Percentiles rank a stretch among this genome's conserved stretches.
These are phyloP conservation scores for Tragopan temminckii DNA, from an alignment of 2,797 vertebrate species.

Conservation along the genomic window DNA sequence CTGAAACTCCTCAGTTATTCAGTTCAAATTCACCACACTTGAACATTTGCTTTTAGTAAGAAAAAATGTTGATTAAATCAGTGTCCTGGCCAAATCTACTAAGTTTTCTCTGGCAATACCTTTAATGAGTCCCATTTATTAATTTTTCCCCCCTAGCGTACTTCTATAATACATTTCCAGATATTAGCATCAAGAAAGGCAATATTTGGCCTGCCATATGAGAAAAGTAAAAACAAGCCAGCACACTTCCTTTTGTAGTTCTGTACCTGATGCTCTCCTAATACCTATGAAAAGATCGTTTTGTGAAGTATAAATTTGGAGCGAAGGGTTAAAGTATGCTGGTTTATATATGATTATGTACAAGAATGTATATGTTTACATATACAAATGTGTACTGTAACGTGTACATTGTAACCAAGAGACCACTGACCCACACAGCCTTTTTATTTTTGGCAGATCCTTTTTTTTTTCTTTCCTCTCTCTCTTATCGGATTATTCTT, in stretches of 20 bases:
- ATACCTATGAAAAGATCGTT: conserved; percentile 60
- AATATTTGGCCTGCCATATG: conserved; percentile 67
- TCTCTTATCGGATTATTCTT: conserved; percentile 47
- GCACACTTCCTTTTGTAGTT: conserved; percentile 74
- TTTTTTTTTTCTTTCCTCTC: conserved; percentile 1
- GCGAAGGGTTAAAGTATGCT: conserved; percentile 31
- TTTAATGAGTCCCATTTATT: conserved; percentile 67
- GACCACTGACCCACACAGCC: conserved; percentile 61
- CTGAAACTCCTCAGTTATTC: conserved; percentile 50
- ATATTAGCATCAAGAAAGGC: conserved; percentile 75
- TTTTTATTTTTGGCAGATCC: conserved; percentile 70
- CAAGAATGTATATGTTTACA: conserved; percentile 21
- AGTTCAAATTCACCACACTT: conserved; percentile 5
- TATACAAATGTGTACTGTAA: conserved; percentile 34
- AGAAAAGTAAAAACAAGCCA: conserved; percentile 71
- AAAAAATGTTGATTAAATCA: conserved; percentile 69
- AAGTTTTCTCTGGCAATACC: conserved; percentile 64
- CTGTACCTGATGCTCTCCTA: conserved; percentile 70
- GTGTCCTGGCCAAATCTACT: conserved; percentile 42
- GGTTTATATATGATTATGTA: not conserved
- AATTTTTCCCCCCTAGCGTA: conserved; percentile 69
- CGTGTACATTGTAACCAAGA: conserved; percentile 46
- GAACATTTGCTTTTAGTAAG: conserved; percentile 81
- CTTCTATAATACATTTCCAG: conserved; percentile 73
- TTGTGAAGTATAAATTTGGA: conserved; percentile 26